phyloP scores from a whole-genome alignment of 2,797 vertebrate genomes.

The Premnoplex brunnescens region DNA sequence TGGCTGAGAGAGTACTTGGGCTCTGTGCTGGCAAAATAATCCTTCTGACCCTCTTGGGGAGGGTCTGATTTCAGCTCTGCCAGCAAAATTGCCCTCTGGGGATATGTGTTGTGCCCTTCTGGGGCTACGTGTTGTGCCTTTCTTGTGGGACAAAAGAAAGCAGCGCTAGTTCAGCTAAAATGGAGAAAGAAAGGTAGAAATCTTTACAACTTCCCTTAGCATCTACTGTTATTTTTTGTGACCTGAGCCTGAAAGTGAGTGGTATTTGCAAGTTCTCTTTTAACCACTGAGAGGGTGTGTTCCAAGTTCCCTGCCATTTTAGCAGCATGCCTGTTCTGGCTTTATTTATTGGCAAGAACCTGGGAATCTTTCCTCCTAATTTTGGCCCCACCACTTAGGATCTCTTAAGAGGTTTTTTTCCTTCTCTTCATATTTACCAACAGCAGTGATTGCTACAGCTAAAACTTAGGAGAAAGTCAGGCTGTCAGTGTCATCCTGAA shows the following conservation, averaged over 20 bases:
- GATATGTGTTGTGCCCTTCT: background rate
- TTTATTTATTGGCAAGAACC: background rate
- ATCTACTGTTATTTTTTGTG: background rate
- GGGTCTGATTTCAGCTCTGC: background rate
- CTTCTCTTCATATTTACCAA: background rate
- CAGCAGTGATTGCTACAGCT: background rate
- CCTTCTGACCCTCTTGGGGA: background rate
- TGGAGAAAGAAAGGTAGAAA: background rate
- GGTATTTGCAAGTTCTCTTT: background rate
- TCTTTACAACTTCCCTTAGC: background rate
- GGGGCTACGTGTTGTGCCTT: background rate
- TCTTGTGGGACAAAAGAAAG: background rate
- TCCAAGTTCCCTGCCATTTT: background rate
- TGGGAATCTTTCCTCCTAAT: background rate
- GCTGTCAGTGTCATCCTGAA: background rate
- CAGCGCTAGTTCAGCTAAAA: background rate
- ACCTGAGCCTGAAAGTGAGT: background rate
- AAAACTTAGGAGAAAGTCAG: background rate
- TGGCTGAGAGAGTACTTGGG: background rate
- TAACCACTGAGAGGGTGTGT: background rate
- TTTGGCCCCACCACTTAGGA: background rate
- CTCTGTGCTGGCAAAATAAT: background rate
- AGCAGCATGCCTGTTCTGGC: fast-evolving
- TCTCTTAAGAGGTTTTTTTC: background rate
- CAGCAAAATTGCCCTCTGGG: background rate